phyloP scores from a whole-genome alignment of 64 coral and sea anemone species.

The Hydrozoanthus tunicans region DNA sequence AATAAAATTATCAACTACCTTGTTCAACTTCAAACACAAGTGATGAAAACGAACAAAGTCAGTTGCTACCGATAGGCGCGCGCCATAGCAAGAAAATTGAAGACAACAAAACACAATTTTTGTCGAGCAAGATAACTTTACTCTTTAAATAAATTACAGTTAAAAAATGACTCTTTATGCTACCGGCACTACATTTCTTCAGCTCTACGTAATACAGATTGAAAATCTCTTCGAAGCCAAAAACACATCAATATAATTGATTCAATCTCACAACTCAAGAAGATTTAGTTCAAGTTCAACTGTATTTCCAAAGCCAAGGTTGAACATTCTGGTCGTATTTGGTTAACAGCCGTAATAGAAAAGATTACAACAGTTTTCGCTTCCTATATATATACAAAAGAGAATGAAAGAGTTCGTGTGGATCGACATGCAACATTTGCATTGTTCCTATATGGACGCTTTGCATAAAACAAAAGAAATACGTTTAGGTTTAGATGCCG shows the following conservation, averaged over 20 bases:
- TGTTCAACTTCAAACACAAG: too few relatives aligned
- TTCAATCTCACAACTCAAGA: background rate
- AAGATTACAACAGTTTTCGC: constrained; percentile 27
- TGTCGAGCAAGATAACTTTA: constrained; percentile 11
- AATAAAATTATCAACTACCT: too few relatives aligned
- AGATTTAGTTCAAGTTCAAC: background rate
- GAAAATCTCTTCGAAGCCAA: background rate
- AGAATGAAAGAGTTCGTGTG: constrained; percentile 54
- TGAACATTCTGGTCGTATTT: background rate
- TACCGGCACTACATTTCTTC: background rate
- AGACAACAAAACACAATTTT: background rate
- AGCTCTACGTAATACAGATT: constrained; percentile 14
- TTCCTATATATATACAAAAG: constrained; percentile 60
- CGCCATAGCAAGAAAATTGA: background rate
- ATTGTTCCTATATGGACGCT: constrained; percentile 36
- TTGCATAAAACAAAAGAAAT: constrained; percentile 53
- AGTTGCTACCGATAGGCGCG: too few relatives aligned
- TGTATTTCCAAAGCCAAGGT: constrained; percentile 12
- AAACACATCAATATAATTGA: background rate
- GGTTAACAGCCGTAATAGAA: constrained; percentile 34
- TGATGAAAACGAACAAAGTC: too few relatives aligned
- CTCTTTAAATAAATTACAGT: constrained; percentile 60
- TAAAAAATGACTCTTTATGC: background rate
- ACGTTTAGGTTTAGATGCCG: background rate
- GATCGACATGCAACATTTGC: constrained; percentile 30